phyloP scores from a whole-genome alignment of 2,797 vertebrate species.

The Phoxinus dragarum region DNA sequence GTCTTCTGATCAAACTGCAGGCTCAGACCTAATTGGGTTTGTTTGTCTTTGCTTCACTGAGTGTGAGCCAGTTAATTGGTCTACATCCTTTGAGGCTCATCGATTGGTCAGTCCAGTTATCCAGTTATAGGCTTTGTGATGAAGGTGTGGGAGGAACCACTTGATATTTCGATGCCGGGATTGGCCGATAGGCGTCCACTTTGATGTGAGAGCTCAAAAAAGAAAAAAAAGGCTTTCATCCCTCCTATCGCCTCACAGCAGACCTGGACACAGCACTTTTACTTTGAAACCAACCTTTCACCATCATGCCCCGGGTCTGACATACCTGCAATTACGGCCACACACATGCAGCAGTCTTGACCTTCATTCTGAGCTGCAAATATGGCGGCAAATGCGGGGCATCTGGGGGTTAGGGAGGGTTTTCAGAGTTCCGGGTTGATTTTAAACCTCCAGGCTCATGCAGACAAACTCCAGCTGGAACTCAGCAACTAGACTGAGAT shows the following conservation, averaged over 20 bases:
- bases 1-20: conserved; percentile 18
- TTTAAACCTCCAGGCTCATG: conserved; percentile 8
- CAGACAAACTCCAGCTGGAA: conserved; percentile 4
- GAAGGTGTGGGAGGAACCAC: conserved; percentile 16
- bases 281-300: conserved; percentile 23
- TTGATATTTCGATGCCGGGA: conserved; percentile 29
- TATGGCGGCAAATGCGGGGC: neutral
- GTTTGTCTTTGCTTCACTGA: conserved; percentile 53
- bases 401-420: conserved; percentile 2
- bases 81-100: conserved; percentile 42
- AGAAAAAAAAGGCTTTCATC: conserved; percentile 34
- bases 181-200: conserved; percentile 35
- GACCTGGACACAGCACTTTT: conserved; percentile 13
- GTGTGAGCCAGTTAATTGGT: conserved; percentile 55
- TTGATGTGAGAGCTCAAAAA: conserved; percentile 53
- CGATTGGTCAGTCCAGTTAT: conserved; percentile 55
- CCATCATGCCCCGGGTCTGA: conserved; percentile 36
- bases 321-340: conserved; percentile 51
- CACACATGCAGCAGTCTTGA: conserved; percentile 43
- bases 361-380: conserved; percentile 27
- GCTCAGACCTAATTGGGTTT: conserved; percentile 54
- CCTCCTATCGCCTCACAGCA: conserved; percentile 44
- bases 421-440: neutral
- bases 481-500: conserved; percentile 15
- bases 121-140: conserved; percentile 49